Base-by-base conservation (phyloP, 1,140 invertebrate species). In the Pseudachorutes palmiensis region DNA sequence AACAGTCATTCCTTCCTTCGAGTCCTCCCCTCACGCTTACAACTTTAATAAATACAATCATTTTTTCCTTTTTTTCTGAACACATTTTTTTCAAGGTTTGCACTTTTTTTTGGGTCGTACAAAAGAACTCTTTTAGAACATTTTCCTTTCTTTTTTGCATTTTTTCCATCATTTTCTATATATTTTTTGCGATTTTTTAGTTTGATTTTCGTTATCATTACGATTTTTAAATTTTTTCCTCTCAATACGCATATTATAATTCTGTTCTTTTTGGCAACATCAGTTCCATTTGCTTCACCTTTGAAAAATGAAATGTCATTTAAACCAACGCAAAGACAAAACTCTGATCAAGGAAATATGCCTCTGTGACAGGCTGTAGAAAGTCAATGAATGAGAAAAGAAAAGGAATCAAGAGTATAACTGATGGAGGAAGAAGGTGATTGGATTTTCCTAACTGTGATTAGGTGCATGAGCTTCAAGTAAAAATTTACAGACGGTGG, bases 11-110 rank as follows among this genome's bases (percentile, higher is more conserved):
- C 33, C 2, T 12, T 12, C 59, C 9, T 33, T 61, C 29, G 9
- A n/a, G n/a, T 45, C 41, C n/a, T 45, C n/a, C 41, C 28, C 16
- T 24, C 5, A 61, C 29, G 28, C 29, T 16, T 30, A 30, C 32
- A 24, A 30, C 29, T 61, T 61, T 61, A n/a, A n/a, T n/a, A n/a
- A n/a, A 61, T 29, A 63, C 26, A 14, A 12, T n/a, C 51, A 63
- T 30, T n/a, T 63, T 63, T 45, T 36, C 33, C 31, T 31, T 51
- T 65, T 65, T 65, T 65, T 65, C 51, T 65, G 64, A 65, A 65
- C 64, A 65, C 64, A 65, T 65, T 65, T 65, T 65, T 65, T 26
- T 65, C 64, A 5, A 16, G 28, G 3, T 65, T 65, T 57, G 28
- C 48, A 57, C 30, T 65, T 65, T 65, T 65, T 57, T 32, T 30